A percentile compares a stretch with the other conserved stretches of the same genome.
Conservation (phyloP, 2,888 invertebrate genomes). For the Pseudanteris insignis region DNA sequence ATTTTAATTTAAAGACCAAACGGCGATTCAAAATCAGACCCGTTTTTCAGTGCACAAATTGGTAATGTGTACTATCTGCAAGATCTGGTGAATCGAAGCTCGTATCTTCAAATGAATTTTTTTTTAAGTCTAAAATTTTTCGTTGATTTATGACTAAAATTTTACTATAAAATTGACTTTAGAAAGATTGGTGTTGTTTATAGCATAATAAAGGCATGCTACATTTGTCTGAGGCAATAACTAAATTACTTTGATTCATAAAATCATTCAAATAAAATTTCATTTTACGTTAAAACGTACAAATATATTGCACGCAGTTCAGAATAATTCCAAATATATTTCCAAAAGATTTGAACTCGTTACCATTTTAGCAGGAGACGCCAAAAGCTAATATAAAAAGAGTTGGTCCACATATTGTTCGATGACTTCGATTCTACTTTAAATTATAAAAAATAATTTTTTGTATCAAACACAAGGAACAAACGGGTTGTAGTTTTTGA, state of each 20-base stretch:
- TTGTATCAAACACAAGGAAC: conserved; percentile 16
- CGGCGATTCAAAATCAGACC: conserved; percentile 13
- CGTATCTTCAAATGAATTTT: not conserved
- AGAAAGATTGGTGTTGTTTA: not conserved
- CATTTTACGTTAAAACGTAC: conserved; percentile 11
- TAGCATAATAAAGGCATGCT: conserved; percentile 12
- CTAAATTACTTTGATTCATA: not conserved
- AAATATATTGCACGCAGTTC: too few species aligned
- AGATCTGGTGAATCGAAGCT: not conserved
- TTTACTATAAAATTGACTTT: not conserved
- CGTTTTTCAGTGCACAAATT: too few species aligned
- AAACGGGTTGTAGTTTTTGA: too few species aligned
- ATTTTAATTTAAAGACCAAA: conserved; percentile 10
- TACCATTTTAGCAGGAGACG: not conserved
- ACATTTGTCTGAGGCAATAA: not conserved
- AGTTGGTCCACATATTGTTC: conserved; percentile 41
- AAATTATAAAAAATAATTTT: conserved; percentile 9
- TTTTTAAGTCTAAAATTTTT: too few species aligned
- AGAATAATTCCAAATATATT: too few species aligned
- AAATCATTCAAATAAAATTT: conserved; percentile 11
- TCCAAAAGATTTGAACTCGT: not conserved
- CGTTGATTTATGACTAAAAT: not conserved
- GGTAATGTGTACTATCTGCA: not conserved
- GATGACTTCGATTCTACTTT: conserved; percentile 26
- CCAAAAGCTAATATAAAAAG: conserved; percentile 28